Conservation (phyloP, 2,888 invertebrate genomes). For the Conops quadrifasciatus region DNA sequence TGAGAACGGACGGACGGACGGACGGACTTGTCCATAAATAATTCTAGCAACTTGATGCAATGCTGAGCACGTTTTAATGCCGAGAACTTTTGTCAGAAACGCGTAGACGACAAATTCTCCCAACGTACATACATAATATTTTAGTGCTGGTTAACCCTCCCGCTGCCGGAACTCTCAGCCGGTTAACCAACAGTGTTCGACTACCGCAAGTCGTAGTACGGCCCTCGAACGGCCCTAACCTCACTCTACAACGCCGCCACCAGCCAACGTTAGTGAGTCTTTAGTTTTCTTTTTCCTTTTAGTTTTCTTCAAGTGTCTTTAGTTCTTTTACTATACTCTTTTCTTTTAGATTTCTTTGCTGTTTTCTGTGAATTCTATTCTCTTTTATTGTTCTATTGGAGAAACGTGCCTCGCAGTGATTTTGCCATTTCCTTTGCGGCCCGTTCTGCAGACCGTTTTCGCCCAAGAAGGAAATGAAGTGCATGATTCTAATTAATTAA, state of each 20-base stretch:
- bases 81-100: conserved; percentile 17
- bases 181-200: conserved; percentile 51
- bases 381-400: conserved; percentile 28
- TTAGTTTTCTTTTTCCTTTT: conserved; percentile 36
- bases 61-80: conserved; percentile 48
- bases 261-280: conserved; percentile 16
- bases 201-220: conserved; percentile 20
- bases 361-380: conserved; percentile 20
- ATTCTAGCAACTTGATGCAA: conserved; percentile 45
- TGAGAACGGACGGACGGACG: too few species aligned
- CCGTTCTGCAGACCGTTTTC: not conserved
- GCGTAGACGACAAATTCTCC: conserved; percentile 28
- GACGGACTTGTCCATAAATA: conserved; percentile 50
- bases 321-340: conserved; percentile 18
- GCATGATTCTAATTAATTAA: conserved; percentile 35
- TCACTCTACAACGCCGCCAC: conserved; percentile 33
- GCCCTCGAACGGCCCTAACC: too few species aligned
- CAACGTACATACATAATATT: conserved; percentile 21
- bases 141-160: conserved; percentile 8
- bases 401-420: conserved; percentile 39
- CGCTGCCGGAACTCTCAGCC: too few species aligned
- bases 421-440: conserved; percentile 20
- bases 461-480: conserved; percentile 5
- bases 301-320: conserved; percentile 26
- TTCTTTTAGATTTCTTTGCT: conserved; percentile 26